Base-by-base conservation (phyloP, 2,797 vertebrate genomes). In the Hafferia zeledoni region DNA sequence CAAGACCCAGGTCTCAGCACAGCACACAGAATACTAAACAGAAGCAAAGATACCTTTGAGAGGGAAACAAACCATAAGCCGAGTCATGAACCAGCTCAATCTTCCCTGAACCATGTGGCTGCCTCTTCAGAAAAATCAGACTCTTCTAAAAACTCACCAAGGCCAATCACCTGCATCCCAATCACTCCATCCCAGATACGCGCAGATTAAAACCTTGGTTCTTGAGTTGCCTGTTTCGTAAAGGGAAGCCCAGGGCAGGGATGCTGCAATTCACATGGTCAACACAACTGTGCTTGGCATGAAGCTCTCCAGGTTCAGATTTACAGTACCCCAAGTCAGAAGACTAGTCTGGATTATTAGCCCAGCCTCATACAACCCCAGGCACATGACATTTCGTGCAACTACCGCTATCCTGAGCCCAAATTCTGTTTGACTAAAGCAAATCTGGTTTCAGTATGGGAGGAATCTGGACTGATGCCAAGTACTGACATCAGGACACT, bases 1-100 rank as follows among this genome's bases (percentile, higher is more conserved):
- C 97, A 97, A 97, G 96, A 96, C 97, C 91, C 85, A 76, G 83
- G 96, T 89, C 97, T 93, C 95, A 80, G 88, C 84, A 84, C 59
- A 25, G 90, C 59, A 55, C 5, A 2, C 71, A 61, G 97, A 96
- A 98, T 97, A 93, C 97, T 96, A 96, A 98, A 83, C 81, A 97
- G 97, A 90, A 96, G 91, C 80, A 94, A 90, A 94, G 94, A 93
- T 44, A 93, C 87, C 91, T 96, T 16, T 0, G 93, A 96, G 93
- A 93, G 55, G 46, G 52, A 83, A 96, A 94, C 83, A 93, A 95
- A 80, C 89, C 31, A 67, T 12, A 20, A 5, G 2, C 18, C 0
- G 1, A 92, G 85, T 39, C 82, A 63, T 8, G 20, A 64, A 22
- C 35, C 95, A 47, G 77, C 43, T 85, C 18, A 8, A 60, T 49